Base-by-base conservation (phyloP, 2,113 vertebrate genomes). In the Himantopus leucocephalus region DNA sequence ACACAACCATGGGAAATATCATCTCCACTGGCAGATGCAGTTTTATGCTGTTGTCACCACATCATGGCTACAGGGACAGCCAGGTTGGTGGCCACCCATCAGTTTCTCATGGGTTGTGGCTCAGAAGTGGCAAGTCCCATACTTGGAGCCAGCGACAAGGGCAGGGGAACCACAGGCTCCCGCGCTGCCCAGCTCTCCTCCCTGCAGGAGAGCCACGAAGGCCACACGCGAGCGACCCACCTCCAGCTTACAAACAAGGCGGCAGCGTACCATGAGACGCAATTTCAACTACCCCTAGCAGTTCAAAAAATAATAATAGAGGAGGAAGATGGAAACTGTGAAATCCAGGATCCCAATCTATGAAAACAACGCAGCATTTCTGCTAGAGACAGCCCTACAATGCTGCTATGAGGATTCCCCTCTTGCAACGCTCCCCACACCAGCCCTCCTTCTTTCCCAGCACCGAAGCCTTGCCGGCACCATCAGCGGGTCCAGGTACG, bases 101-200 rank as follows among this genome's bases (percentile, higher is more conserved):
- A 18, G 48, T 41, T 88, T 64, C 89, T 64, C 43, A 34, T n/a
- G 20, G 48, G 11, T 9, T n/a, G 32, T 1, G 2, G 37, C 32
- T 56, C 68, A 45, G 24, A 45, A 63, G 68, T 6, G 29, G 16
- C 62, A 37, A 63, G 47, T 34, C 35, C 68, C 2, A 2, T 12
- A 32, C 8, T 3, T 1, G 0, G 35, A 24, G 27, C 23, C 29
- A 14, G 43, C 1, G 1, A 32, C 0, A 2, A 59, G 81, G 29
- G 41, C 47, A 48, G 47, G 47, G 47, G 27, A 64, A 64, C 39
- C 41, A 19, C 62, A 64, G 62, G 62, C 27, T 82, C 43, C 71
- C 17, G 26, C 23, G 5, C 19, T 22, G 47, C 47, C 18, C 6
- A 0, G 3, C 2, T 55, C 66, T 48, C 21, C 34, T 52, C 64